Base-by-base conservation (phyloP, 2,797 vertebrate genomes). In the Eulemur coronatus region DNA sequence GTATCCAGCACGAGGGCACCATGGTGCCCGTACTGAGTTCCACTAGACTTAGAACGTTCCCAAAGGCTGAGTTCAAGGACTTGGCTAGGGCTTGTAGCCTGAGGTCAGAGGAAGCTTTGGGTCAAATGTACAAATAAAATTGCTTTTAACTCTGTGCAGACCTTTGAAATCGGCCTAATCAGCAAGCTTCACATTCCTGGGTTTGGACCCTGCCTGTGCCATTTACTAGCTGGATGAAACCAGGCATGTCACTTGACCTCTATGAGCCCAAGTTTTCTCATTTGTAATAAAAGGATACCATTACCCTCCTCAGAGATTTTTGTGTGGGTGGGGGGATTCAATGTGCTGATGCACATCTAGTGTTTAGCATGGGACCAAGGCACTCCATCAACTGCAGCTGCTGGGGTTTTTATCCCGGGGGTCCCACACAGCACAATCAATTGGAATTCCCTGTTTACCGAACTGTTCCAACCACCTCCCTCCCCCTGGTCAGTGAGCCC, bases 51-150 rank as follows among this genome's bases (percentile, higher is more conserved):
- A 63, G 52, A 20, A 90, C 11, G 80, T 63, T 88, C 50, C 33
- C 1, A 10, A n/a, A 30, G 55, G 48, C 85, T 2, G 12, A 81
- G 38, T 41, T 41, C 89, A 70, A 63, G 48, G 84, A 65, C 10
- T 18, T 41, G 5, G 17, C 5, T 5, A 48, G 17, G 38, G 61
- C 61, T 67, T 79, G 30, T 1, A 30, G 20, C 7, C 35, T 55
- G 43, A 52, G 35, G 41, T 50, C n/a, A 73, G 46, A 72, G 46
- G 87, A 57, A 13, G 61, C 70, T 80, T 24, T 30, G 30, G 76
- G 78, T 94, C 81, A 67, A 70, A 89, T 22, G 52, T 24, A 57
- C 46, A 91, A 84, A 59, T n/a, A 78, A 57, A 80, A 50, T 57
- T 4, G 55, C 55, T 80, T 67, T 76, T 35, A 67, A 46, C 41